These are phyloP conservation scores for Cygnus atratus DNA, from an alignment of 2,113 vertebrate species.

Conservation along the genomic window DNA sequence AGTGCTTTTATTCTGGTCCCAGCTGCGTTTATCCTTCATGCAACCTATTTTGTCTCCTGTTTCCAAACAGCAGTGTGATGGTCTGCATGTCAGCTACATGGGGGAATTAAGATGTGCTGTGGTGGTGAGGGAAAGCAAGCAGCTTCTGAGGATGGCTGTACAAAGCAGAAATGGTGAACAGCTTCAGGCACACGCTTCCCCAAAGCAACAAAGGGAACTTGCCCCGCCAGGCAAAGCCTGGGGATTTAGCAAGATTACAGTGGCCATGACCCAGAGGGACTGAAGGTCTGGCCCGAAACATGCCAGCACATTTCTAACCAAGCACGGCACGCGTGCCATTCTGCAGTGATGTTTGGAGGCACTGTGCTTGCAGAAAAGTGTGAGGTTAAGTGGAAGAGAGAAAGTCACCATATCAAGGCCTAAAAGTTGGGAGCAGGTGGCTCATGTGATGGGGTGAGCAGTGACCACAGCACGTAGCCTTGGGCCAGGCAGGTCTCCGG, in stretches of 20 bases:
- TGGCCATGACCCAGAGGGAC: background rate
- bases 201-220: background rate
- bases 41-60: background rate
- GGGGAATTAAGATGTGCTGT: background rate
- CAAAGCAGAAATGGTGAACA: background rate
- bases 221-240: background rate
- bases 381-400: background rate
- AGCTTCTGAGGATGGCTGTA: background rate
- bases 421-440: background rate
- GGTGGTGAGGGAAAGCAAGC: background rate
- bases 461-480: background rate
- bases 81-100: rapidly evolving
- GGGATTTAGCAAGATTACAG: background rate
- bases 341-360: background rate
- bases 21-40: background rate
- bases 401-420: background rate
- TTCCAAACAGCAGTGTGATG: background rate
- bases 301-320: background rate
- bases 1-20: background rate
- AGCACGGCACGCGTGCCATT: background rate
- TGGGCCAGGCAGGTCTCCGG: background rate
- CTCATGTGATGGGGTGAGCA: background rate
- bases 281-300: background rate
- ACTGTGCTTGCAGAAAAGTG: rapidly evolving
- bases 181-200: rapidly evolving